Base-by-base conservation (phyloP, 2,797 vertebrate genomes). In the Falco biarmicus region DNA sequence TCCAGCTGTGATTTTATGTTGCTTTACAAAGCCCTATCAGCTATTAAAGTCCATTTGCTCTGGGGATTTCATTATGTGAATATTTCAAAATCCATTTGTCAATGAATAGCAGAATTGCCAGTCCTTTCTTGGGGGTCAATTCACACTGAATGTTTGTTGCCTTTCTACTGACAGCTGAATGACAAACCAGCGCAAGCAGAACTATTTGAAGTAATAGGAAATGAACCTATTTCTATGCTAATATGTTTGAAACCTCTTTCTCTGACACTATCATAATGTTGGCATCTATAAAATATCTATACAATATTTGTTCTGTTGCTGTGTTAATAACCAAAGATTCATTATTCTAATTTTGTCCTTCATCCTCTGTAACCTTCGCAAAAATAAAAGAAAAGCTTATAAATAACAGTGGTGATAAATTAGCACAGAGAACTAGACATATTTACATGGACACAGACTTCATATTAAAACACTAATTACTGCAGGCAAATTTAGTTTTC, bases 401-500 rank as follows among this genome's bases (percentile, higher is more conserved):
- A 94, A 96, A 83, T 75, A 95, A 60, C 34, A 85, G 41, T 57
- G 45, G 66, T 76, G 68, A 93, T 93, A 95, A 96, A 88, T 93
- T 90, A 85, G 65, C 75, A 47, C 81, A 87, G 87, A 84, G 91
- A 95, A 95, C 92, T 80, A 96, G 96, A 93, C 95, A 90, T 97
- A 93, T 98, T 97, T 97, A 91, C 90, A 91, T 93, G 96, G 97
- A 90, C 79, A 91, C 54, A 97, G 95, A 92, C 66, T 91, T 94
- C 95, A 94, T 95, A 97, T 57, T 39, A 50, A 97, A 97, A 97
- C 90, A 91, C 66, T 96, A 97, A 98, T 98, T 97, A 93, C 84
- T 90, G 80, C 60, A 96, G 94, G 96, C 93, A 97, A 98, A 98
- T 98, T 98, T 96, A 93, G 95, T 97, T 98, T 98, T 98, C 96